These are phyloP conservation scores for Thera obeliscata DNA, from an alignment of 2,888 invertebrate genomes.

Conservation along the genomic window DNA sequence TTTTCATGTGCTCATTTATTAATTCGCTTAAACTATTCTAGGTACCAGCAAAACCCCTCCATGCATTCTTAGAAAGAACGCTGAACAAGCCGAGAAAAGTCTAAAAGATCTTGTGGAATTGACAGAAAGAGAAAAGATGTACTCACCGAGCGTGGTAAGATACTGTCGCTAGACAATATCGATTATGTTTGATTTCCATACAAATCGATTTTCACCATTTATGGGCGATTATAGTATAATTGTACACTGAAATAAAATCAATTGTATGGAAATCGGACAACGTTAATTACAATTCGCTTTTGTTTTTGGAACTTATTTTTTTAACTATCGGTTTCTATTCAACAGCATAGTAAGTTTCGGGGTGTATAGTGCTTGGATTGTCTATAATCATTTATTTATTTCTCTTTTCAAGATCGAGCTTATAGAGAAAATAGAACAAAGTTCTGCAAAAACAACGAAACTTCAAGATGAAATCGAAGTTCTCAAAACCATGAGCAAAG, in stretches of 20 bases:
- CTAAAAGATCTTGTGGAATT: constrained; percentile 83
- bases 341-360: too few relatives aligned
- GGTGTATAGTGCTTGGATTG: too few relatives aligned
- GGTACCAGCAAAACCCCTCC: constrained; percentile 74
- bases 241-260: too few relatives aligned
- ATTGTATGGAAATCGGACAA: too few relatives aligned
- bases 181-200: background rate
- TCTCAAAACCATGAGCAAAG: constrained; percentile 52
- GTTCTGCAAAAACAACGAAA: constrained; percentile 52
- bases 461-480: constrained; percentile 63
- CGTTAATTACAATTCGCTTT: background rate
- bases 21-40: constrained; percentile 35
- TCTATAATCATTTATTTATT: too few relatives aligned
- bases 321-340: background rate
- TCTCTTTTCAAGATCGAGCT: constrained; percentile 62
- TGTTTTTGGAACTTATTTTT: background rate
- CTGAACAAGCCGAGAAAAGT: constrained; percentile 78
- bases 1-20: background rate
- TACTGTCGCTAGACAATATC: background rate
- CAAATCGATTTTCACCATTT: too few relatives aligned
- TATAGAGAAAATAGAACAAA: constrained; percentile 72
- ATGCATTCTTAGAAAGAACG: constrained; percentile 72
- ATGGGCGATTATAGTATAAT: too few relatives aligned
- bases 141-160: constrained; percentile 71
- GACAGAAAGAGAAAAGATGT: constrained; percentile 85